Conservation (phyloP, 2,113 vertebrate genomes). For the Esox niger region DNA sequence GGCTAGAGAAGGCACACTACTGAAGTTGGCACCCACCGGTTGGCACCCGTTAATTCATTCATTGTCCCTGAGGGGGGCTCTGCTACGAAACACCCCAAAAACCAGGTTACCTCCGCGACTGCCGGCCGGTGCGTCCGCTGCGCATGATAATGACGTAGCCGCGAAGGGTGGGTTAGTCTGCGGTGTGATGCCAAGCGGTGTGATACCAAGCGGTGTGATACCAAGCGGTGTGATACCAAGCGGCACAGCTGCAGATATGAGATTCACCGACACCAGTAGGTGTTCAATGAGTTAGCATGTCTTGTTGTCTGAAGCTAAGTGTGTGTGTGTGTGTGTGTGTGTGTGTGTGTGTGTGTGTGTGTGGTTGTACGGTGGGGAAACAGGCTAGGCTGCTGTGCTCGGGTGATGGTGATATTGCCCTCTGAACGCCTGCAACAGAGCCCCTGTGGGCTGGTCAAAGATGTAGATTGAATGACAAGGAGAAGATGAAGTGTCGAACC, state of each 20-base stretch:
- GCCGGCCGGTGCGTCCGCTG: not conserved
- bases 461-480: conserved; percentile 31
- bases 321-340: too few species aligned
- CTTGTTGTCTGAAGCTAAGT: too few species aligned
- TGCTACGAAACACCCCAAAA: not conserved
- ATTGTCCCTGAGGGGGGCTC: not conserved
- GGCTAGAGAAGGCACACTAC: too few species aligned
- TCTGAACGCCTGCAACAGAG: not conserved
- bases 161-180: not conserved
- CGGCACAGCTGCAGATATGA: too few species aligned
- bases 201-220: too few species aligned
- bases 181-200: too few species aligned
- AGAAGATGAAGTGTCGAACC: conserved; percentile 35
- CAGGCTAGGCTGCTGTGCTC: too few species aligned
- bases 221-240: too few species aligned
- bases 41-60: not conserved
- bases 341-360: too few species aligned
- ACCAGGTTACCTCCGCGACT: not conserved
- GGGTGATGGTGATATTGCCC: not conserved
- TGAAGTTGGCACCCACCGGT: not conserved
- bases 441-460: conserved; percentile 27
- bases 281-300: too few species aligned
- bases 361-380: too few species aligned
- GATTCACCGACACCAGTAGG: too few species aligned
- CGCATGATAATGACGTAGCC: not conserved